These are phyloP conservation scores for Neopelma chrysocephalum DNA, from an alignment of 2,797 vertebrate genomes.

Conservation along the genomic window DNA sequence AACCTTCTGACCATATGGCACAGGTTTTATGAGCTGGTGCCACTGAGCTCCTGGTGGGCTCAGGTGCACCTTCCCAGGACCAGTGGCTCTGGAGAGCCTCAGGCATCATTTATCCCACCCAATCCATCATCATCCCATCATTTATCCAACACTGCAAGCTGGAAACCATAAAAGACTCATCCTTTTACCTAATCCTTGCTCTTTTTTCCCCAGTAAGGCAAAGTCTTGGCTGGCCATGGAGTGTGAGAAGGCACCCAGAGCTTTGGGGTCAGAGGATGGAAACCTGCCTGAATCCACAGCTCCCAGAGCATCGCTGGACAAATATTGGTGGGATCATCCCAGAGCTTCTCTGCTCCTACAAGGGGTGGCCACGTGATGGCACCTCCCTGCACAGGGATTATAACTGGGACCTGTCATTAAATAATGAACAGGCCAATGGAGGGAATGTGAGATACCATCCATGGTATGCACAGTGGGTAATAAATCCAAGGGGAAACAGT, in stretches of 20 bases:
- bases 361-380: not conserved
- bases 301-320: not conserved
- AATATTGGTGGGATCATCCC: not conserved
- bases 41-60: fast-evolving
- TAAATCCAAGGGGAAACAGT: slow-evolving; percentile 27
- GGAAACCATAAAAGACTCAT: not conserved
- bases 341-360: not conserved
- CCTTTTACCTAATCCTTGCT: not conserved
- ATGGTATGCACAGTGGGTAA: not conserved
- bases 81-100: not conserved
- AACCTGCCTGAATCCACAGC: not conserved
- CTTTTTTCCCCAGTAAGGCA: not conserved
- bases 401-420: not conserved
- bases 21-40: not conserved
- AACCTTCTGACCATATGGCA: not conserved
- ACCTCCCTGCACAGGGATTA: not conserved
- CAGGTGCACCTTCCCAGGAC: not conserved
- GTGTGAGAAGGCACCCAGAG: not conserved
- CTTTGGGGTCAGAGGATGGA: not conserved
- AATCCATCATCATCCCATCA: not conserved
- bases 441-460: not conserved
- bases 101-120: not conserved
- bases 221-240: not conserved
- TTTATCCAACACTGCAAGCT: not conserved
- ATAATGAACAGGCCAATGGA: not conserved